A percentile compares a stretch with the other conserved stretches of the same genome.
These are phyloP conservation scores for Callionymus lyra DNA, from an alignment of 2,113 vertebrate genomes.

Conservation along the genomic window DNA sequence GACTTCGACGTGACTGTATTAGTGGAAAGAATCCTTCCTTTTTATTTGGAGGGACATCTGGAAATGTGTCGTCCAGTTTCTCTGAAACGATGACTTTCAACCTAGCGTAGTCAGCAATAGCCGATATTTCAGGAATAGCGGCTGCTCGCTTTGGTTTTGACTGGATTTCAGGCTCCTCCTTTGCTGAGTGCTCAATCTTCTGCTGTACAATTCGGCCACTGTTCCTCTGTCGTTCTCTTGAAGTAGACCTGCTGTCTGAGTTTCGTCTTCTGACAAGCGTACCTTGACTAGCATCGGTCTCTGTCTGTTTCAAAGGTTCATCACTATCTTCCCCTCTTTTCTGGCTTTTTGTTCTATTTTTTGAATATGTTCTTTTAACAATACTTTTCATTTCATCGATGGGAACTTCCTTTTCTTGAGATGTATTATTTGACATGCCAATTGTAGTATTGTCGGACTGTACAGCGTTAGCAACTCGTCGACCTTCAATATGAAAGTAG, in stretches of 20 bases:
- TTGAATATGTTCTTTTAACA: not conserved
- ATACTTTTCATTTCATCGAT: not conserved
- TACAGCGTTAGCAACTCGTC: slow-evolving; percentile 8
- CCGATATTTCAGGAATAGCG: slow-evolving; percentile 55
- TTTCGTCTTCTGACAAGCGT: slow-evolving; percentile 20
- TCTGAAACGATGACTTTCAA: slow-evolving; percentile 62
- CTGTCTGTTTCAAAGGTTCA: slow-evolving; percentile 25
- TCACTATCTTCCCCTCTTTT: slow-evolving; percentile 13
- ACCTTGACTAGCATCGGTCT: slow-evolving; percentile 9
- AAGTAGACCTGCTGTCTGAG: slow-evolving; percentile 9
- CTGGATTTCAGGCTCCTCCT: slow-evolving; percentile 32
- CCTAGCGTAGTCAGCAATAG: slow-evolving; percentile 59
- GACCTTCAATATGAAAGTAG: slow-evolving; percentile 54
- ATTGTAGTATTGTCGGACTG: slow-evolving; percentile 4
- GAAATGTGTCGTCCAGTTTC: slow-evolving; percentile 21
- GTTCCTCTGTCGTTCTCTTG: slow-evolving; percentile 18
- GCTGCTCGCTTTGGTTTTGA: slow-evolving; percentile 34
- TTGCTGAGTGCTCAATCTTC: slow-evolving; percentile 2
- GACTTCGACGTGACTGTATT: slow-evolving; percentile 49
- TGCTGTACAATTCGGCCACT: slow-evolving; percentile 8
- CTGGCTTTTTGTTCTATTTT: slow-evolving; percentile 17
- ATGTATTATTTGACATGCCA: slow-evolving; percentile 5
- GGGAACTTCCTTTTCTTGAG: slow-evolving; percentile 15
- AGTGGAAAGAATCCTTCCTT: slow-evolving; percentile 59
- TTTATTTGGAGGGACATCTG: slow-evolving; percentile 55